Base-by-base conservation (phyloP, 2,113 vertebrate genomes). In the Telmatochromis sp. region DNA sequence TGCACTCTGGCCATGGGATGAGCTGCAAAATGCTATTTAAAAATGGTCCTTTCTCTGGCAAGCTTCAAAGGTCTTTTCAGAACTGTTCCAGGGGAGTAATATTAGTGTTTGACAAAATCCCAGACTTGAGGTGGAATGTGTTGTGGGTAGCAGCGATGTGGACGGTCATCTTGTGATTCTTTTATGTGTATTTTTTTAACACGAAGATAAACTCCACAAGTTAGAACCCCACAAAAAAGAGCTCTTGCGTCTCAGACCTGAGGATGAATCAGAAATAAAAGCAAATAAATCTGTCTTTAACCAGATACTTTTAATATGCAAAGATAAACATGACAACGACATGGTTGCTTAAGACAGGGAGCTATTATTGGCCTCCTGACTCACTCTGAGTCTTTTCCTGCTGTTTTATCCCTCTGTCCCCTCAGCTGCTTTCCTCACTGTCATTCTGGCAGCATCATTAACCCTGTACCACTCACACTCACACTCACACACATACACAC, bases 391-490 rank as follows among this genome's bases (percentile, higher is more conserved):
- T 78, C 73, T 51, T 78, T 78, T 78, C 73, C 73, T 78, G 73
- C 73, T 78, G 26, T 78, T 33, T 78, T 78, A 78, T 51, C 70
- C 37, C 57, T 10, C 68, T 51, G 42, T 75, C 40, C 35, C 47
- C 42, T 82, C 57, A 17, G 51, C 73, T 63, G 21, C 58, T 63
- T 78, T 73, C 83, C 55, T 70, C 53, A 2, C 63, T 2, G 9
- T 68, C 26, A 1, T 15, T 58, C 37, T 89, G 85, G 81, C 89
- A 86, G 85, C 70, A 80, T 88, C 82, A 88, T 93, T 92, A 93
- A 92, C 89, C 75, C 86, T 11, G 49, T 60, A 8, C 51, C 78
- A 28, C 55, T 13, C 53, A 37, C 28, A 58, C 3, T 15, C 55
- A 23, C 53, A n/a, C n/a, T n/a, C n/a, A 37, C 28, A 58, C 3